Evolutionary conservation across 2,797 vertebrate species (phyloP).

Genomic region (Lepus townsendii): DNA sequence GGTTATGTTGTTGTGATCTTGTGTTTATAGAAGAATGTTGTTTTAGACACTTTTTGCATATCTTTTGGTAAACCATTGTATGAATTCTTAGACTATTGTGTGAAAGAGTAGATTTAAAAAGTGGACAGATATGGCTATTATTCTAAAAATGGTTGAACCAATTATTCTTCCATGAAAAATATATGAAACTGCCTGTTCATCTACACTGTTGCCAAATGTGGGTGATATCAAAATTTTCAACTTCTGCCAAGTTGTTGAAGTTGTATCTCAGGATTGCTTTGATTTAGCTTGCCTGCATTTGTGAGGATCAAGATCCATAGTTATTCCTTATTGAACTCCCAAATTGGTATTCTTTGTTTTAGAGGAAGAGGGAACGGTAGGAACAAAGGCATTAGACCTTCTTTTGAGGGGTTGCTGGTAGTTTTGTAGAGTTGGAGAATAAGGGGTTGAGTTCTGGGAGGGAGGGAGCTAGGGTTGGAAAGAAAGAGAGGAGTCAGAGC

Average conservation of each 20-base stretch:
- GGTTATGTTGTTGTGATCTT: not conserved
- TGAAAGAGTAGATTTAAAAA: constrained; percentile 30
- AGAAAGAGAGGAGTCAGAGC: not conserved
- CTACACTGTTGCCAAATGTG: not conserved
- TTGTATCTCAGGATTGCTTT: constrained; percentile 11
- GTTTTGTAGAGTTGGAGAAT: not conserved
- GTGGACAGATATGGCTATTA: not conserved
- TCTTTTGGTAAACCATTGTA: not conserved
- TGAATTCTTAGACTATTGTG: constrained; percentile 5
- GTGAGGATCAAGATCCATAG: not conserved
- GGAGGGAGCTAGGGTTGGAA: no score
- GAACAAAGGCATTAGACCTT: not conserved
- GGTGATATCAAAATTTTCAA: not conserved
- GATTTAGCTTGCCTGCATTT: not conserved
- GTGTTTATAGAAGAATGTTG: not conserved
- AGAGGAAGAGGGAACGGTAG: not conserved
- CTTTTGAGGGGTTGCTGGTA: not conserved
- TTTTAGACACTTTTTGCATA: not conserved
- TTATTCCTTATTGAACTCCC: not conserved
- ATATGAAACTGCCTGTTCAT: not conserved
- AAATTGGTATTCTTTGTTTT: not conserved
- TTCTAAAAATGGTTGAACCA: not conserved
- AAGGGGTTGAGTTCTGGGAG: not conserved
- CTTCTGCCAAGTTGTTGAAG: constrained; percentile 24
- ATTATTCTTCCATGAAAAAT: not conserved